Evolutionary conservation across 2,888 invertebrate species (phyloP).

Genomic region (Nemotelus nigrinus): DNA sequence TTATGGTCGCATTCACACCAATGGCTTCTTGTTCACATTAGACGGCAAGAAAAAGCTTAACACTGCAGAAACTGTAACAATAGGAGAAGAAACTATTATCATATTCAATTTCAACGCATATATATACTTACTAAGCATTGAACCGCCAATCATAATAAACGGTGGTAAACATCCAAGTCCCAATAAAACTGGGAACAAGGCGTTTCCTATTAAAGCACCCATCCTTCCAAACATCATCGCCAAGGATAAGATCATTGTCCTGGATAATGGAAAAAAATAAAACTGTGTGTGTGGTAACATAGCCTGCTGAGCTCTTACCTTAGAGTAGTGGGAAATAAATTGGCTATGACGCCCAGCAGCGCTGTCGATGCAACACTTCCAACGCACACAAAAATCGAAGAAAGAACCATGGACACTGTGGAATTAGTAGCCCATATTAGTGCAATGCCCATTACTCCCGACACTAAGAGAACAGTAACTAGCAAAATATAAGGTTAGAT

Average conservation of each 20-base stretch:
- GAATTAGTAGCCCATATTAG: slow-evolving; percentile 70
- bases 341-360: slow-evolving; percentile 59
- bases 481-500: slow-evolving; percentile 18
- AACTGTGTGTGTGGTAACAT: neutral
- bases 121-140: slow-evolving; percentile 68
- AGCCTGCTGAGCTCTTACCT: slow-evolving; percentile 54
- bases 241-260: slow-evolving; percentile 77
- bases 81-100: neutral
- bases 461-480: slow-evolving; percentile 65
- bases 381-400: slow-evolving; percentile 68
- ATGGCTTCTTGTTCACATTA: slow-evolving; percentile 22
- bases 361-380: slow-evolving; percentile 60
- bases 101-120: neutral
- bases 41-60: slow-evolving; percentile 15
- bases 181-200: slow-evolving; percentile 76
- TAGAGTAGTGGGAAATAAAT: slow-evolving; percentile 61
- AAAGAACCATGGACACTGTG: slow-evolving; percentile 67
- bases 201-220: slow-evolving; percentile 77
- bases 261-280: slow-evolving; percentile 56
- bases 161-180: slow-evolving; percentile 77
- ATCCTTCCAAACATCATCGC: slow-evolving; percentile 77
- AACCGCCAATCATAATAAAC: slow-evolving; percentile 73
- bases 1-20: slow-evolving; percentile 9
- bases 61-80: slow-evolving; percentile 22
- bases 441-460: slow-evolving; percentile 67